These are phyloP conservation scores for Bombus cullumanus DNA, from an alignment of 1,140 invertebrate species.

Conservation along the genomic window DNA sequence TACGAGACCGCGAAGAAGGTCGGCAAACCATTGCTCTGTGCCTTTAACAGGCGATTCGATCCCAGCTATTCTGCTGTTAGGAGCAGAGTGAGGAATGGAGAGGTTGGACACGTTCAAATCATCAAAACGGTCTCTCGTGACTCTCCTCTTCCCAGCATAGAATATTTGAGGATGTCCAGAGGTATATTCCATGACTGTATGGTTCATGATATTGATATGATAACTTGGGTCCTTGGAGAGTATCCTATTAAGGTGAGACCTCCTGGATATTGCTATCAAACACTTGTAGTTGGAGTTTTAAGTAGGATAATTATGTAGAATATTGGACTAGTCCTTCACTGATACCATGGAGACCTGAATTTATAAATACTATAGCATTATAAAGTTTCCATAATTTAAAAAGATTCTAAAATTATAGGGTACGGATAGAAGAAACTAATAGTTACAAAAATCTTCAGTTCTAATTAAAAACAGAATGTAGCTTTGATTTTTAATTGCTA, in stretches of 20 bases:
- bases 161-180: slow-evolving; percentile 86
- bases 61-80: slow-evolving; percentile 84
- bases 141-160: slow-evolving; percentile 85
- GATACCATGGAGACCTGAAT: background rate
- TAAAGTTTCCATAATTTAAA: background rate
- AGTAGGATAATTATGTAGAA: background rate
- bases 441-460: too few species aligned
- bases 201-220: slow-evolving; percentile 88
- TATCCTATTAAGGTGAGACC: slow-evolving; percentile 80
- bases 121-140: slow-evolving; percentile 86
- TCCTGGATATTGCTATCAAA: background rate
- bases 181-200: slow-evolving; percentile 90
- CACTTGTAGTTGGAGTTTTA: background rate
- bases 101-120: slow-evolving; percentile 86
- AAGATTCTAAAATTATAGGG: too few species aligned
- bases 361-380: background rate
- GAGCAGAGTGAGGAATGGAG: slow-evolving; percentile 83
- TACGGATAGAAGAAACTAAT: too few species aligned
- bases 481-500: background rate
- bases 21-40: slow-evolving; percentile 85
- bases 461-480: background rate
- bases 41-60: slow-evolving; percentile 89
- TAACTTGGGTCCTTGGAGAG: slow-evolving; percentile 86
- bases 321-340: background rate
- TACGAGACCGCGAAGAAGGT: slow-evolving; percentile 85